phyloP scores from a whole-genome alignment of 2,888 invertebrate genomes.

The Drosophila meridiana region DNA sequence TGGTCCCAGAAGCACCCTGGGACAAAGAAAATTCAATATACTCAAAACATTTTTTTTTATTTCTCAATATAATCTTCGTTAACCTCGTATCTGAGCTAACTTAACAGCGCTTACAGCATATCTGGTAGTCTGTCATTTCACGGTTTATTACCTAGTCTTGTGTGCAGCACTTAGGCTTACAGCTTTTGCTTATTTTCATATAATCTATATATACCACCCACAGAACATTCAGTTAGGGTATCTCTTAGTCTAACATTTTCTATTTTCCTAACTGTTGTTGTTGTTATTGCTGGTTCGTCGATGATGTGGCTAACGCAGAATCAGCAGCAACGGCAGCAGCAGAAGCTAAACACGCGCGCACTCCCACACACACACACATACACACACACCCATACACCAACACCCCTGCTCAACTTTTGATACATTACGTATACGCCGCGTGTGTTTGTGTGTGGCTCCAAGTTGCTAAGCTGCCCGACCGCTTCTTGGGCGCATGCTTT shows the following conservation, averaged over 20 bases:
- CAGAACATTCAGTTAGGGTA: not conserved
- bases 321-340: constrained; percentile 10
- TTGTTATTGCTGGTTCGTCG: constrained; percentile 34
- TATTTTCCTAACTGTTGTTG: constrained; percentile 29
- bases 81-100: too few relatives aligned
- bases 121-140: not conserved
- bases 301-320: constrained; percentile 41
- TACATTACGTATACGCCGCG: constrained; percentile 64
- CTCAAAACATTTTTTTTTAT: too few relatives aligned
- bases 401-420: constrained; percentile 55
- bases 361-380: constrained; percentile 5
- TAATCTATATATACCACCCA: not conserved
- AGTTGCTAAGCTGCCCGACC: constrained; percentile 34
- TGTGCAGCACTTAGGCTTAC: not conserved
- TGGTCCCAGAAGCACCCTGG: too few relatives aligned
- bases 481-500: constrained; percentile 19
- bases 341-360: constrained; percentile 23
- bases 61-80: too few relatives aligned
- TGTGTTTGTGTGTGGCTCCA: constrained; percentile 8
- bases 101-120: not conserved
- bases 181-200: not conserved
- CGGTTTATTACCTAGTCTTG: too few relatives aligned
- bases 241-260: not conserved
- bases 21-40: too few relatives aligned
- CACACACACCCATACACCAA: constrained; percentile 5